These are phyloP conservation scores for Pyrocephalus nanus DNA, from an alignment of 2,797 vertebrate species.

Conservation along the genomic window DNA sequence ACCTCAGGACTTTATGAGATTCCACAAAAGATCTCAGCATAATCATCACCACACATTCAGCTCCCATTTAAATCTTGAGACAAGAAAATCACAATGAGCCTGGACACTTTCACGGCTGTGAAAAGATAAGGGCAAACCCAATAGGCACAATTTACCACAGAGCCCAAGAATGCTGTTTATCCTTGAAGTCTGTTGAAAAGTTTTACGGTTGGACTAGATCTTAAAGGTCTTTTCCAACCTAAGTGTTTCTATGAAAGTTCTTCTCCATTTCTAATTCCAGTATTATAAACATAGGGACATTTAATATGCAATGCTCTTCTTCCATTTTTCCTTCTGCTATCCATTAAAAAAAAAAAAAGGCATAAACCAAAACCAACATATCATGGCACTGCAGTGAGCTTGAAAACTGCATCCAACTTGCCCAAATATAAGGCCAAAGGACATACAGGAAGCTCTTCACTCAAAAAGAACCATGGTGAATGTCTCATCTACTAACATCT, in stretches of 20 bases:
- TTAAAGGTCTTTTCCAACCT: background rate
- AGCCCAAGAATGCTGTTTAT: background rate
- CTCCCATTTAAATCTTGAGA: background rate
- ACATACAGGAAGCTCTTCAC: background rate
- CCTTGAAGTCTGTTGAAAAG: background rate
- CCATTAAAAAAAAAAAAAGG: background rate
- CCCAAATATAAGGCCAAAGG: background rate
- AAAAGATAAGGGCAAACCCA: background rate
- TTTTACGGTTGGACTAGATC: background rate
- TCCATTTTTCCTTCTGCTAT: background rate
- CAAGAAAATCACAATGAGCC: background rate
- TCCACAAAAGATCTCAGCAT: background rate
- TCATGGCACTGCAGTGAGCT: background rate
- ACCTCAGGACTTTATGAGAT: conserved; percentile 24
- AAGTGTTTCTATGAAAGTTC: background rate
- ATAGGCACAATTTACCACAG: background rate
- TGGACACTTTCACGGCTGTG: background rate
- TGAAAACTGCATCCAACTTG: background rate
- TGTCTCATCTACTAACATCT: background rate
- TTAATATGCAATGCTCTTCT: background rate
- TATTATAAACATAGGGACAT: background rate
- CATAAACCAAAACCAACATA: background rate
- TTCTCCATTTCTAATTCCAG: background rate
- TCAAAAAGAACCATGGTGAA: background rate
- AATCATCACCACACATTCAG: background rate